Conservation (phyloP, 2,888 invertebrate species). For the Ashinkailepas kermadecensis region DNA sequence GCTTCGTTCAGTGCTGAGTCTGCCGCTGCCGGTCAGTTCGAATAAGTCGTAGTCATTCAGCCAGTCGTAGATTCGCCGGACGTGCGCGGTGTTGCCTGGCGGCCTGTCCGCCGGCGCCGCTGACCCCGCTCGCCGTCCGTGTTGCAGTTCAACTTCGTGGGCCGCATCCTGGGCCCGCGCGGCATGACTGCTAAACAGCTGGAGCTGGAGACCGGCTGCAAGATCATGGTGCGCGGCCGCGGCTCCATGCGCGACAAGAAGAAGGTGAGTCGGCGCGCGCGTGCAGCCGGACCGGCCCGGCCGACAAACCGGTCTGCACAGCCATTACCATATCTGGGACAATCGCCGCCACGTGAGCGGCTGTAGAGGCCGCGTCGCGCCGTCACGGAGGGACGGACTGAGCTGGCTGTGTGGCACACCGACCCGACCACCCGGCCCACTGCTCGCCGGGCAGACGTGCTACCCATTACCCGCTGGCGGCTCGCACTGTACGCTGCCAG, state of each 20-base stretch:
- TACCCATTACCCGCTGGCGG: no score
- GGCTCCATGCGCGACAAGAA: conserved; percentile 99
- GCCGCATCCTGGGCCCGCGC: conserved; percentile 96
- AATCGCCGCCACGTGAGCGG: not conserved
- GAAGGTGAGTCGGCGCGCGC: conserved; percentile 63
- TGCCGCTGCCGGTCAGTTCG: conserved; percentile 4
- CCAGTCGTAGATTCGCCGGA: not conserved
- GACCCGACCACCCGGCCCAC: no score
- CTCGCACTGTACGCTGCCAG: no score
- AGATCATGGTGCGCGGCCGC: conserved; percentile 99
- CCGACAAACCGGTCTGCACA: not conserved
- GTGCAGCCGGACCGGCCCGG: not conserved
- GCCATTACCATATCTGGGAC: not conserved
- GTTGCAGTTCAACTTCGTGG: conserved; percentile 99
- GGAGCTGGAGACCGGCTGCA: conserved; percentile 99
- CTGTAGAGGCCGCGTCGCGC: not conserved
- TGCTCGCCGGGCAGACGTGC: no score
- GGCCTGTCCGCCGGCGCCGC: no score
- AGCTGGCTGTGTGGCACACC: not conserved
- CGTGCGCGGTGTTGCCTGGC: not conserved
- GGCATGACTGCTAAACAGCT: conserved; percentile 99
- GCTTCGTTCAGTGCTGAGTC: no score
- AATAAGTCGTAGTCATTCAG: not conserved
- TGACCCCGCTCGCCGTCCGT: not conserved
- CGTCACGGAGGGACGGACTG: not conserved